Evolutionary conservation across 2,113 vertebrate genomes (phyloP).

Genomic region (Propithecus coquereli): DNA sequence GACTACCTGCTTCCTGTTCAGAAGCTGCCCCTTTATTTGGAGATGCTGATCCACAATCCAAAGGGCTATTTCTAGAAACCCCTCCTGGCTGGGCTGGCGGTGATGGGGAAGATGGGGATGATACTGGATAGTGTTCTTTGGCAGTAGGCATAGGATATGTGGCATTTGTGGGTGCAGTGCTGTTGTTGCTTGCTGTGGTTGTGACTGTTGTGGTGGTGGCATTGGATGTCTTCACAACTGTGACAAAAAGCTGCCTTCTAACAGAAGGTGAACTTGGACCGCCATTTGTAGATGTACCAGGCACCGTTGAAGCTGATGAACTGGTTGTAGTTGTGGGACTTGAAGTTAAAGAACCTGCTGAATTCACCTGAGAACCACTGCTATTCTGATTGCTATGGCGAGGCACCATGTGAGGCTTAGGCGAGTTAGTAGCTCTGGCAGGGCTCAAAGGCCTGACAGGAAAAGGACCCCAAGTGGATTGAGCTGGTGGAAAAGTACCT

Average conservation of each 20-base stretch:
- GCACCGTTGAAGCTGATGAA: slow-evolving; percentile 82
- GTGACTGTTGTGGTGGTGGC: slow-evolving; percentile 84
- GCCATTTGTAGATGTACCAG: slow-evolving; percentile 81
- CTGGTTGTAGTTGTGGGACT: slow-evolving; percentile 82
- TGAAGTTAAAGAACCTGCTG: slow-evolving; percentile 81
- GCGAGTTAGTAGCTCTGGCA: slow-evolving; percentile 94
- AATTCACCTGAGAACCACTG: slow-evolving; percentile 85
- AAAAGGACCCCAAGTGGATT: slow-evolving; percentile 98
- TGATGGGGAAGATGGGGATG: slow-evolving; percentile 85
- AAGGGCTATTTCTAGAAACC: slow-evolving; percentile 83
- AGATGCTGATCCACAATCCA: slow-evolving; percentile 79
- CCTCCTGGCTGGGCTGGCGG: slow-evolving; percentile 82
- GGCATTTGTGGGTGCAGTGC: slow-evolving; percentile 82
- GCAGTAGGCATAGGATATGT: slow-evolving; percentile 85
- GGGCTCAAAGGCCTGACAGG: slow-evolving; percentile 97
- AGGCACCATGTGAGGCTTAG: slow-evolving; percentile 93
- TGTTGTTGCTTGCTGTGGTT: slow-evolving; percentile 85
- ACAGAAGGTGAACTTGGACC: slow-evolving; percentile 92
- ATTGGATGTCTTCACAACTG: slow-evolving; percentile 89
- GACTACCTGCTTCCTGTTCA: slow-evolving; percentile 80
- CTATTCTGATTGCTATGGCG: slow-evolving; percentile 89
- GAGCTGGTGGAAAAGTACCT: slow-evolving; percentile 95
- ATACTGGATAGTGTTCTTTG: slow-evolving; percentile 87
- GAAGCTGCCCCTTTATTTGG: slow-evolving; percentile 83
- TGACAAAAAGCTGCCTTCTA: slow-evolving; percentile 95